Conservation (phyloP, 2,888 invertebrate genomes). For the Mythimna lalbum region DNA sequence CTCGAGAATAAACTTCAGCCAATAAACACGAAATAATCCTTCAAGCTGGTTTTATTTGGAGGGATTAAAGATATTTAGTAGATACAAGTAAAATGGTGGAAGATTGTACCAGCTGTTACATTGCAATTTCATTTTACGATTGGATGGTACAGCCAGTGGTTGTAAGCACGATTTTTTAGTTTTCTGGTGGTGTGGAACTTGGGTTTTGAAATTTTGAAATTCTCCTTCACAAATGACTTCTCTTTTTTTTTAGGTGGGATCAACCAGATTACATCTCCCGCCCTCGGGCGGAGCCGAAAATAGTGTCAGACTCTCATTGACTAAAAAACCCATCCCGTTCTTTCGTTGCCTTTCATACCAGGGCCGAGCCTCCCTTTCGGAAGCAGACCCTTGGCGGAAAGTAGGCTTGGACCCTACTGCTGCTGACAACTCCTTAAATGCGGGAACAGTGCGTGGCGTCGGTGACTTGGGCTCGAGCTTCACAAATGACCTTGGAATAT, state of each 20-base stretch:
- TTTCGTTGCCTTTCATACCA: too few species aligned
- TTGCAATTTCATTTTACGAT: constrained; percentile 37
- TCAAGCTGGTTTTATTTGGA: constrained; percentile 33
- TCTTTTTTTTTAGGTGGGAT: too few species aligned
- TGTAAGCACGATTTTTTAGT: constrained; percentile 19
- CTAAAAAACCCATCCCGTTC: too few species aligned
- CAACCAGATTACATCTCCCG: too few species aligned
- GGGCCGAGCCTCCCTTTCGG: too few species aligned
- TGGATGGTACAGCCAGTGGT: constrained; percentile 31
- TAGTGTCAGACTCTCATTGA: too few species aligned
- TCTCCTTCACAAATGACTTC: neutral
- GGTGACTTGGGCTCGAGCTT: neutral
- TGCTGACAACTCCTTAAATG: too few species aligned
- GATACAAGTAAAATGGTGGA: constrained; percentile 7
- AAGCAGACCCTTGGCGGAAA: too few species aligned
- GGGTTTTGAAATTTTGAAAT: neutral
- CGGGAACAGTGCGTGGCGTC: too few species aligned
- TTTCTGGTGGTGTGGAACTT: constrained; percentile 3
- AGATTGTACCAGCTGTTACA: constrained; percentile 30
- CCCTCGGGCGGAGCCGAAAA: too few species aligned
- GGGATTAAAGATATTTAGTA: constrained; percentile 34
- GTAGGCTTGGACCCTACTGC: too few species aligned
- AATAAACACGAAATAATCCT: constrained; percentile 55
- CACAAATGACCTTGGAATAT: neutral
- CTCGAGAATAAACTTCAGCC: constrained; percentile 52